phyloP scores from a whole-genome alignment of 2,888 invertebrate genomes.

The Calephelis perditalis region DNA sequence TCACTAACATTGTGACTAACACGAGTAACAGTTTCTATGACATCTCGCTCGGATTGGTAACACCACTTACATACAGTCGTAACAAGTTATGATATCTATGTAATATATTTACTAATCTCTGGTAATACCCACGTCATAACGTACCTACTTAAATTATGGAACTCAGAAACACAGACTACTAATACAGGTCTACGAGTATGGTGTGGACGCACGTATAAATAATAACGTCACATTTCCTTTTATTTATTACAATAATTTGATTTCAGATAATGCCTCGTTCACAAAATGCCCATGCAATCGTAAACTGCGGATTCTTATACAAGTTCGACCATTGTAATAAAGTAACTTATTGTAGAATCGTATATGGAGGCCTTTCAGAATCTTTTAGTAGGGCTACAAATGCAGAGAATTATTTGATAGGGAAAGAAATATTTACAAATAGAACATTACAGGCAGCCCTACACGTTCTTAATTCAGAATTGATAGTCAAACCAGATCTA shows the following conservation, averaged over 20 bases:
- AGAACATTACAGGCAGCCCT: slow-evolving; percentile 54
- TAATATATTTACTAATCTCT: too few species aligned
- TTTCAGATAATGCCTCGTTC: slow-evolving; percentile 83
- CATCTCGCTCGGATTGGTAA: too few species aligned
- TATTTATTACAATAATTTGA: background rate
- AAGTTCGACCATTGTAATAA: slow-evolving; percentile 58
- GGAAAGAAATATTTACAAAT: slow-evolving; percentile 54
- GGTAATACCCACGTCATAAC: too few species aligned
- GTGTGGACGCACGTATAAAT: too few species aligned
- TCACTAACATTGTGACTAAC: too few species aligned
- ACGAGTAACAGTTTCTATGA: too few species aligned
- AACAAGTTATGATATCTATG: too few species aligned
- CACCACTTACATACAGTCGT: too few species aligned
- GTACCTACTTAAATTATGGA: too few species aligned
- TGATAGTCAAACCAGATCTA: slow-evolving; percentile 44
- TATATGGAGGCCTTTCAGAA: slow-evolving; percentile 77
- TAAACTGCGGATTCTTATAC: slow-evolving; percentile 85
- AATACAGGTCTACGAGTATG: too few species aligned
- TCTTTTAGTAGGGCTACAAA: slow-evolving; percentile 59
- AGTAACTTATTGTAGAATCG: slow-evolving; percentile 71
- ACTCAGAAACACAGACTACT: too few species aligned
- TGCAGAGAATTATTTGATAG: slow-evolving; percentile 68
- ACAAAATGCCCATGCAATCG: slow-evolving; percentile 86
- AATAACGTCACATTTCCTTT: background rate
- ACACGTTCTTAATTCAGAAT: slow-evolving; percentile 40